phyloP scores from a whole-genome alignment of 2,113 vertebrate genomes.

The Xiphophorus maculatus region DNA sequence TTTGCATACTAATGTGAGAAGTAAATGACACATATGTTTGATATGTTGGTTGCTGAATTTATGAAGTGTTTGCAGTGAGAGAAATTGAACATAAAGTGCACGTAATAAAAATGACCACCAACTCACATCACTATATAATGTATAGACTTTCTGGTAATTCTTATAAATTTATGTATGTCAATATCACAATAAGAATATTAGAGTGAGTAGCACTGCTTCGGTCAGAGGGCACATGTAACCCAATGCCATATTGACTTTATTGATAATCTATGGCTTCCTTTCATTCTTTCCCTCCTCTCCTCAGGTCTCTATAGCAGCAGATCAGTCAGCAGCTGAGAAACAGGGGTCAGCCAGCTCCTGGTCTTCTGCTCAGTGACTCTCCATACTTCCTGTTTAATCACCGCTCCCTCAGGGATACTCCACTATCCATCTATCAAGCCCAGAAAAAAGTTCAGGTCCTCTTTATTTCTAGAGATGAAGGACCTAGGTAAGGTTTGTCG shows the following conservation, averaged over 20 bases:
- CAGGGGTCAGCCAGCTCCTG: slow-evolving; percentile 52
- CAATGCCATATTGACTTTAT: slow-evolving; percentile 69
- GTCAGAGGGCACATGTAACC: slow-evolving; percentile 75
- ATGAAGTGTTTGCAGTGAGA: background rate
- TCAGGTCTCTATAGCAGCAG: slow-evolving; percentile 60
- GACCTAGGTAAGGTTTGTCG: slow-evolving; percentile 41
- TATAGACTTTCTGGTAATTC: background rate
- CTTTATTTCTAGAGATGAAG: slow-evolving; percentile 56
- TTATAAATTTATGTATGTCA: slow-evolving; percentile 22
- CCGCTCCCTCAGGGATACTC: slow-evolving; percentile 59
- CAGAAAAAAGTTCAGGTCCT: slow-evolving; percentile 68
- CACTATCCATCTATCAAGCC: slow-evolving; percentile 65
- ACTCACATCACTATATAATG: slow-evolving; percentile 13
- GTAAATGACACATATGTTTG: slow-evolving; percentile 27
- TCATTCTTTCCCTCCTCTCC: slow-evolving; percentile 55
- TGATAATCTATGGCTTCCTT: slow-evolving; percentile 74
- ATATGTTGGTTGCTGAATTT: background rate
- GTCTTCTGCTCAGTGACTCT: slow-evolving; percentile 58
- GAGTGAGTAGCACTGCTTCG: slow-evolving; percentile 61
- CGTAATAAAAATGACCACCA: background rate
- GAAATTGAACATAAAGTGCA: background rate
- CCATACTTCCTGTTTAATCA: slow-evolving; percentile 76
- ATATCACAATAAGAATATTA: slow-evolving; percentile 46
- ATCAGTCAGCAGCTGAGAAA: slow-evolving; percentile 58
- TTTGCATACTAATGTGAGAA: slow-evolving; percentile 51